phyloP scores from a whole-genome alignment of 2,888 invertebrate species.

The Hirtodrosophila confusa region DNA sequence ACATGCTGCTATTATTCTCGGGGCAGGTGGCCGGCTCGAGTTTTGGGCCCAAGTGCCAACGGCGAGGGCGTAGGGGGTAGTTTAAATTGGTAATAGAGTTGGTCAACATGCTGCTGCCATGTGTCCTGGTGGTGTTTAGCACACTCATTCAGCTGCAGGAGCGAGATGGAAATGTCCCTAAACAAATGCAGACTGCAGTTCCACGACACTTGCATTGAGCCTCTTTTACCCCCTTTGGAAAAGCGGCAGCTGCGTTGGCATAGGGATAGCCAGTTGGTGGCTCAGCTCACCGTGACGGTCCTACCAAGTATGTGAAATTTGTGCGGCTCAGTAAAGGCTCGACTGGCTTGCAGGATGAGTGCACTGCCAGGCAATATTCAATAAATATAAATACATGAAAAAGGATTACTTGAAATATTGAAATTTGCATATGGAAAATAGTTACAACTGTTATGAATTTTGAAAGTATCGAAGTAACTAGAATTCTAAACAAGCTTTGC shows the following conservation, averaged over 20 bases:
- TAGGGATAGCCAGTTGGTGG: constrained; percentile 38
- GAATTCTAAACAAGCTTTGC: too few relatives aligned
- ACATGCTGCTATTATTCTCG: constrained; percentile 33
- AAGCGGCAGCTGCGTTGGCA: constrained; percentile 51
- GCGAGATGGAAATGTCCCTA: constrained; percentile 42
- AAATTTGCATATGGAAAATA: too few relatives aligned
- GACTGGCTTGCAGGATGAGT: constrained; percentile 4
- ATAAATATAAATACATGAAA: background rate
- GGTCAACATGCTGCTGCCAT: constrained; percentile 54
- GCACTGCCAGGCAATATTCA: background rate
- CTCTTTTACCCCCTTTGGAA: constrained; percentile 12
- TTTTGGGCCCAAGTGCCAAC: constrained; percentile 6
- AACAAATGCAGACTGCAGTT: constrained; percentile 11
- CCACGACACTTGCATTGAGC: constrained; percentile 3
- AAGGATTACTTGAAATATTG: background rate
- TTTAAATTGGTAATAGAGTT: constrained; percentile 62
- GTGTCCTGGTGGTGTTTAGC: constrained; percentile 31
- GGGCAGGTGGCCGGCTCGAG: constrained; percentile 36
- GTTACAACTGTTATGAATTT: too few relatives aligned
- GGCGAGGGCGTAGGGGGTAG: constrained; percentile 56
- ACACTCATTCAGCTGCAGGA: constrained; percentile 19
- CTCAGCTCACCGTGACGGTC: constrained; percentile 52
- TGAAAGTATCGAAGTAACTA: too few relatives aligned
- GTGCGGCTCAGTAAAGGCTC: constrained; percentile 12
- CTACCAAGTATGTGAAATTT: constrained; percentile 6